These are phyloP conservation scores for Glaucidium brasilianum DNA, from an alignment of 2,113 vertebrate species.

Conservation along the genomic window DNA sequence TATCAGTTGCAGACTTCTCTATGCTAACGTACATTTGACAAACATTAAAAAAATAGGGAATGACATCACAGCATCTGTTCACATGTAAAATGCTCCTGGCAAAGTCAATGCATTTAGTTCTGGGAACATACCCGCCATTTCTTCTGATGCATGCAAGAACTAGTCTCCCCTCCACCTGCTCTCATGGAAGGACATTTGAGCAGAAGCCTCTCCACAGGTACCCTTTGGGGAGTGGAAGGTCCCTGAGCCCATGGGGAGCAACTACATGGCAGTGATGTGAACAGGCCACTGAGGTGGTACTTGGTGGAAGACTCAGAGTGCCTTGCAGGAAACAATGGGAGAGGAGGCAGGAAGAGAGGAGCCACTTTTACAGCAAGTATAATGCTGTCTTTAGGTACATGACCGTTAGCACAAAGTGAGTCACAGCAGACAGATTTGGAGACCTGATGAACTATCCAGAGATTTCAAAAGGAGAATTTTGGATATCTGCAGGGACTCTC, in stretches of 20 bases:
- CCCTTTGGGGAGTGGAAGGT: background rate
- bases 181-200: background rate
- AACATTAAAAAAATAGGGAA: background rate
- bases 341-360: background rate
- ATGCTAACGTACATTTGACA: background rate
- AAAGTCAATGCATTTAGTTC: background rate
- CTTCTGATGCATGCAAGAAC: background rate
- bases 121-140: background rate
- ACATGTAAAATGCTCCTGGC: background rate
- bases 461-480: background rate
- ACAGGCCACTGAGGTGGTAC: fast-evolving
- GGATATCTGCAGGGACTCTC: background rate
- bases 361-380: background rate
- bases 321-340: fast-evolving
- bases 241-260: fast-evolving
- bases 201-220: background rate
- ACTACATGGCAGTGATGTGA: background rate
- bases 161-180: background rate
- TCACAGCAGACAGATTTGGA: background rate
- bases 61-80: background rate
- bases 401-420: background rate
- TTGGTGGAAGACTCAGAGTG: background rate
- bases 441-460: background rate
- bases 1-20: background rate
- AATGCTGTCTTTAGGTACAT: background rate